phyloP scores from a whole-genome alignment of 2,113 vertebrate genomes.

The Riparia riparia region DNA sequence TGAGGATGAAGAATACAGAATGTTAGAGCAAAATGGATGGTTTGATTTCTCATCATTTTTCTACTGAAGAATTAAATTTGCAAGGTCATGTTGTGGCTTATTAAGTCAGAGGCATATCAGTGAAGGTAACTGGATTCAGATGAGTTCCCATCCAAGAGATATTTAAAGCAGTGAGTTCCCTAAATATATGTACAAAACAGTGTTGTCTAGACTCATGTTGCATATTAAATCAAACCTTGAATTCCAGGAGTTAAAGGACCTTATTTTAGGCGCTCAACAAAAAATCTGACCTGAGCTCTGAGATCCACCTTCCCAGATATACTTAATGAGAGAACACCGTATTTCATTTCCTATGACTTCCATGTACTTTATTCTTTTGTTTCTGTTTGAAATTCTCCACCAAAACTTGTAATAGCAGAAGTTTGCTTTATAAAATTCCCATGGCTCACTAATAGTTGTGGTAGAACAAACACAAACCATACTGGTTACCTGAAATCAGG shows the following conservation, averaged over 20 bases:
- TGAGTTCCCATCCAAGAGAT: neutral
- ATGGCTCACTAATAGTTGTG: neutral
- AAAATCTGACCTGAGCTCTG: neutral
- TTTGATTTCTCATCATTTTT: slow-evolving; percentile 61
- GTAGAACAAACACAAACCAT: neutral
- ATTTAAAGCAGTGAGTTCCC: slow-evolving; percentile 38
- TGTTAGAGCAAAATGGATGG: slow-evolving; percentile 35
- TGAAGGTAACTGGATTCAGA: slow-evolving; percentile 58
- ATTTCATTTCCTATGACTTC: neutral
- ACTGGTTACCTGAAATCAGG: neutral
- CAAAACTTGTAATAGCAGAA: neutral
- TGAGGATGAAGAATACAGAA: slow-evolving; percentile 24
- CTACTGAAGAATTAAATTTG: slow-evolving; percentile 61
- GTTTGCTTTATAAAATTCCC: neutral
- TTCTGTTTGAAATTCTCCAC: neutral
- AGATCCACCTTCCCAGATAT: neutral
- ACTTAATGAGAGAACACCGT: neutral
- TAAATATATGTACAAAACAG: slow-evolving; percentile 28
- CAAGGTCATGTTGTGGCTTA: slow-evolving; percentile 23
- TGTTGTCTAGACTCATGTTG: neutral
- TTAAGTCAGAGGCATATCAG: slow-evolving; percentile 28
- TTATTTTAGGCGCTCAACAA: neutral
- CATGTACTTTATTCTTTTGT: neutral
- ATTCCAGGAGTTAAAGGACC: neutral
- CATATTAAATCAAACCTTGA: slow-evolving; percentile 3